Evolutionary conservation across 2,888 invertebrate species (phyloP), one percentile per base, ranked within the genome.

Genomic region (Cosmopolites sordidus): DNA sequence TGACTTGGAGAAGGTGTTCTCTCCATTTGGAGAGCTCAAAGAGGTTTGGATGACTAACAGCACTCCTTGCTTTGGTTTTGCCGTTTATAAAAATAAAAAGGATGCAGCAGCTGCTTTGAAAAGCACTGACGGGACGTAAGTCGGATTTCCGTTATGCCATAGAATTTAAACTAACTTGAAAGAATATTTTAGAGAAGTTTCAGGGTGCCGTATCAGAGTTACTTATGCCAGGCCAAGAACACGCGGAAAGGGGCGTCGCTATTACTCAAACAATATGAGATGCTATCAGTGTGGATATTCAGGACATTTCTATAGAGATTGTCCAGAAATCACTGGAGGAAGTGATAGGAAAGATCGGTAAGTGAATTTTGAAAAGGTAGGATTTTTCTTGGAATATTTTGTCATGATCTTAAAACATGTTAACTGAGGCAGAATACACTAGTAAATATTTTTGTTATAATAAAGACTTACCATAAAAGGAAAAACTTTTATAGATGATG

Each of bases 11-110:
- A 75, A 75, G 61, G 68, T 75, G 1, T 81, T 80, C 67, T 73
- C 77, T 18, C 78, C 77, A 56, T 80, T 74, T 66, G 81, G 80
- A 1, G 71, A 70, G 15, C 61, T 80, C 14, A 73, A 74, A 57
- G 81, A 81, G 64, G 75, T 80, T 3, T 81, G 80, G 80, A 74
- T 81, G 68, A 80, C 80, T 0, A 75, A 77, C 57, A 79, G 78
- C 60, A 78, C 79, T 8, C 81, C 80, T 1, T 79, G 80, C 62
- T 81, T 81, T 73, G 80, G 80, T n/a, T 81, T 81, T 71, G 76
- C 80, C 44, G 79, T 80, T 8, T 81, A 72, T 66, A 77, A 77
- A 62, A 75, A 77, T 58, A 76, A 75, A 60, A 77, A 78, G 61
- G 76, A 78, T 67, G 80, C 80, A 14, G 73, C 72, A 49, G 71